Base-by-base conservation (phyloP, 1,140 invertebrate species). In the Anastatus disparis region DNA sequence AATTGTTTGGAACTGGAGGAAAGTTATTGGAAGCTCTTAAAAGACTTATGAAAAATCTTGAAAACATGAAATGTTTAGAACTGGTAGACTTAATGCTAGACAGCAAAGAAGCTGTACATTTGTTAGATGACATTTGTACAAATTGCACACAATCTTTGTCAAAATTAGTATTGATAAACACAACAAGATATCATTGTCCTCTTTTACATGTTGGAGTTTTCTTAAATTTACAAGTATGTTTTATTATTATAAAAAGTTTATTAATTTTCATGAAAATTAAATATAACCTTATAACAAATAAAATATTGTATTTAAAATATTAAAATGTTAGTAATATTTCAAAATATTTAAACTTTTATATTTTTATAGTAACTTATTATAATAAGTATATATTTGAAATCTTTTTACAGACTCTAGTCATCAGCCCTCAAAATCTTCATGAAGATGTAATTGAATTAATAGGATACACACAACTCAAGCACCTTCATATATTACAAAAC, bases 371-470 rank as follows among this genome's bases (percentile, higher is more conserved):
- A 46, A 29, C 44, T 50, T 55, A 50, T 58, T 46, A n/a, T n/a
- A n/a, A n/a, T n/a, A n/a, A 62, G 50, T 58, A 4, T 38, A 31
- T 38, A 59, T 24, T 40, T 40, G 12, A 38, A 22, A 55, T 71
- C 38, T 70, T 73, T 73, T 83, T 88, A n/a, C 76, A 92, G 87
- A 88, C 89, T 55, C 81, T 95, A 40, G 88, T 90, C 2, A 89
- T 95, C 20, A 93, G 93, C 77, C 93, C 94, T 0, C 93, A 95
- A 83, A 95, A 94, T 82, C 82, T 96, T 15, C 89, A 92, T 55
- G 91, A 93, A 70, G 93, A 95, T 79, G 85, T 94, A 0, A 77
- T 95, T 8, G 87, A 91, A 65, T 77, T 94, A 26, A 76, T 94
- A 38, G 88, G 89, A n/a, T 87, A 90, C 63, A 91, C 90, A 0